Base-by-base conservation (phyloP, 1,140 invertebrate species). In the Hyles vespertilio region DNA sequence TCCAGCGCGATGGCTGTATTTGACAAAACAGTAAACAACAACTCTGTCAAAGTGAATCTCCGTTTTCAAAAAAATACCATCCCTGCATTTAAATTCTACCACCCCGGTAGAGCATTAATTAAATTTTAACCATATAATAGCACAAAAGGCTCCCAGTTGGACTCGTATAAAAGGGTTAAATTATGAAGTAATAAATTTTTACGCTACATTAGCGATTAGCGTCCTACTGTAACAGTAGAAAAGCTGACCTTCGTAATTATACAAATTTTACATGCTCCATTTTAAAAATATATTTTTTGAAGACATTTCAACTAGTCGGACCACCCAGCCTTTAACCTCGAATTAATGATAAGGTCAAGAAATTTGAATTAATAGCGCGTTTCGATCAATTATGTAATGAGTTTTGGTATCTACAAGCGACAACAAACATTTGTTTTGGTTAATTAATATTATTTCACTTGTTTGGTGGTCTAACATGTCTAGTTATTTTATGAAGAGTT, bases 331-430 rank as follows among this genome's bases (percentile, higher is more conserved):
- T 64, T 54, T 61, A 67, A 52, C 51, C 56, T 70, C 51, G 49
- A 63, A 72, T 70, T 59, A 74, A 67, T 67, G 56, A 59, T 61
- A 58, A 66, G 57, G 63, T 59, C 56, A 62, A 61, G 58, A 61
- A 59, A 75, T 79, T 75, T 67, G 70, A 72, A 77, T 81, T 69
- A 74, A 76, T 77, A 73, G 74, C 56, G 60, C 70, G 70, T 73
- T 76, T 65, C 59, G 51, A 61, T 70, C 70, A 72, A 75, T 73
- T 75, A 71, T 51, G 58, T 63, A 70, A 75, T 59, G 63, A 75
- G 65, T 45, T 53, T 55, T 51, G 33, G 58, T 63, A 61, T 67
- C 68, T 60, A 59, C 64, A 63, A 56, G 56, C 56, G 56, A 56
- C 61, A 57, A 65, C 57, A 59, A 47, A 65, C 50, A 49, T 50